A percentile compares a stretch with the other conserved stretches of the same genome.
phyloP scores from a whole-genome alignment of 2,113 vertebrate genomes.

The Clarias macrocephalus region DNA sequence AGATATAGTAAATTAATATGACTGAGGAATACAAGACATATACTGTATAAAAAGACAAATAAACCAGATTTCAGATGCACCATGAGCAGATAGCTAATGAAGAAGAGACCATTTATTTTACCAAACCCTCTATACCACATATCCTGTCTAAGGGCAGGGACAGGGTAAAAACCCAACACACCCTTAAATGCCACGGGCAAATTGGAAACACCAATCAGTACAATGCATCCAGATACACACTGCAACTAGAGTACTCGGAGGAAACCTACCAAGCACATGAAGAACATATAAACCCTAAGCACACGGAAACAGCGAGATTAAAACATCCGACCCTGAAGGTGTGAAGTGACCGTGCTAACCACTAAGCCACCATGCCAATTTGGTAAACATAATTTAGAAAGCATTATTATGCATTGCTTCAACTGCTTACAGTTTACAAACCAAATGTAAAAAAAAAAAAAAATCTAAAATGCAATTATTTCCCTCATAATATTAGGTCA shows the following conservation, averaged over 20 bases:
- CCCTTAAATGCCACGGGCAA: no score
- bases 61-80: not conserved
- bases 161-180: no score
- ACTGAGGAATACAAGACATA: not conserved
- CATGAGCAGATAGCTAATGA: not conserved
- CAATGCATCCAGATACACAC: no score
- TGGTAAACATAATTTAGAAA: not conserved
- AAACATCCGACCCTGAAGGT: no score
- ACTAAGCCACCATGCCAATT: not conserved
- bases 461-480: not conserved
- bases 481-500: not conserved
- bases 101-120: not conserved
- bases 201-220: no score
- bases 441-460: not conserved
- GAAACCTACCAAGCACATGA: no score
- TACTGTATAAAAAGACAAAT: not conserved
- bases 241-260: no score
- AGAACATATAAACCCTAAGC: no score
- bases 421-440: not conserved
- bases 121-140: no score
- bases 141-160: no score
- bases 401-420: conserved; percentile 2
- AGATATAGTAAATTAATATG: not conserved
- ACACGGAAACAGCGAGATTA: no score
- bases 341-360: no score